Percentiles rank a stretch among this genome's conserved stretches.
These are phyloP conservation scores for Pomphorhynchus laevis DNA, from an alignment of 1,140 invertebrate genomes.

Conservation along the genomic window DNA sequence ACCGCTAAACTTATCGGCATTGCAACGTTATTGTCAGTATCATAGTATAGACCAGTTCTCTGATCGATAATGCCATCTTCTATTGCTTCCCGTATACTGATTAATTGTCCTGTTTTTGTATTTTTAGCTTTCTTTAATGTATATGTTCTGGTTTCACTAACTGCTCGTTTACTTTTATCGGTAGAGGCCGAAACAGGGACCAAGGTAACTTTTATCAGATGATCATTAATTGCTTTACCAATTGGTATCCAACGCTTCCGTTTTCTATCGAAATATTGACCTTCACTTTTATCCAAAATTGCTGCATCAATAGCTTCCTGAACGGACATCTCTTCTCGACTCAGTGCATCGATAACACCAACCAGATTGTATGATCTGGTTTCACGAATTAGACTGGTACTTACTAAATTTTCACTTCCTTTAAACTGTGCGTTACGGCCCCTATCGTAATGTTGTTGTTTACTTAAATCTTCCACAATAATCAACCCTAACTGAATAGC, in stretches of 20 bases:
- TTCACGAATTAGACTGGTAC: constrained; percentile 7
- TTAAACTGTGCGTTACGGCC: constrained; percentile 5
- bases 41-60: constrained; percentile 28
- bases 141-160: constrained; percentile 17
- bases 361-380: constrained; percentile 7
- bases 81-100: constrained; percentile 45
- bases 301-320: constrained; percentile 16
- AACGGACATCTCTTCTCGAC: constrained; percentile 16
- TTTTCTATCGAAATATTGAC: constrained; percentile 3
- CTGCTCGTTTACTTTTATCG: constrained; percentile 14
- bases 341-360: constrained; percentile 13
- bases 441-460: constrained; percentile 11
- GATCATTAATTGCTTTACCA: constrained; percentile 13
- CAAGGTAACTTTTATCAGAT: constrained; percentile 15
- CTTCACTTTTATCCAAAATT: constrained; percentile 15
- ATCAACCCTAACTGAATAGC: constrained; percentile 15
- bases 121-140: constrained; percentile 32
- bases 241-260: constrained; percentile 1
- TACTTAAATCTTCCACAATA: constrained; percentile 14
- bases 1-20: constrained; percentile 19
- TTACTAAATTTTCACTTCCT: constrained; percentile 4
- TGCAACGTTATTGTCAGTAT: constrained; percentile 38
- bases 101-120: constrained; percentile 34
- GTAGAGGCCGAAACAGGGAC: constrained; percentile 7
- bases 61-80: constrained; percentile 42